Base-by-base conservation (phyloP, 2,113 vertebrate species). In the Lophotis ruficrista region DNA sequence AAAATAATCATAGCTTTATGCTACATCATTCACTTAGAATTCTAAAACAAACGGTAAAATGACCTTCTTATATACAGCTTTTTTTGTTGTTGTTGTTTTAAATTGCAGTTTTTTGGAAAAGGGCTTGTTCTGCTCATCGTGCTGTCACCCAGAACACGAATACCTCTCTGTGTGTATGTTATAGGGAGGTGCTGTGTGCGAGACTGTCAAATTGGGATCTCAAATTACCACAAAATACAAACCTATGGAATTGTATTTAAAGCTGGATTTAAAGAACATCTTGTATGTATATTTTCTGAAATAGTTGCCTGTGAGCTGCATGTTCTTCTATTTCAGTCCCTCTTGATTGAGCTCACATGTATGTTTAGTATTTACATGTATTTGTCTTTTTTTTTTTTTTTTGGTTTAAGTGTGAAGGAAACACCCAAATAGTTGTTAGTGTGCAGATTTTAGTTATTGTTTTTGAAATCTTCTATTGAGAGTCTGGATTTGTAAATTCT, bases 1-100 rank as follows among this genome's bases (percentile, higher is more conserved):
- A 90, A 97, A 96, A 86, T 94, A 96, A 90, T 88, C 66, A 50
- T 60, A 86, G 89, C 95, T 94, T 89, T 95, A 89, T 94, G 89
- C 83, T 83, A 12, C 57, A 60, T 94, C 61, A 54, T 53, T 92
- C 81, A 53, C 62, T 95, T 87, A 64, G 75, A 92, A 50, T 94
- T 96, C 71, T 51, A 96, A 90, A 87, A 85, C 93, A 94, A 89
- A 94, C 91, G 90, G 89, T 91, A 69, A 86, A 88, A 71, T 4
- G 10, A 22, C 61, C 51, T 87, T 75, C 78, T 81, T 69, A 80
- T 84, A n/a, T 94, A 20, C 45, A 23, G 37, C 21, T 20, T 45
- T 83, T 78, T 68, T 82, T 56, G 30, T 28, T 15, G 14, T 43
- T 16, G 41, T 68, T 90, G 38, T 9, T 91, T 91, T 83, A 82